A percentile compares a stretch with the other conserved stretches of the same genome.
Conservation (phyloP, 2,888 invertebrate genomes). For the Drosophila kambysellisi region DNA sequence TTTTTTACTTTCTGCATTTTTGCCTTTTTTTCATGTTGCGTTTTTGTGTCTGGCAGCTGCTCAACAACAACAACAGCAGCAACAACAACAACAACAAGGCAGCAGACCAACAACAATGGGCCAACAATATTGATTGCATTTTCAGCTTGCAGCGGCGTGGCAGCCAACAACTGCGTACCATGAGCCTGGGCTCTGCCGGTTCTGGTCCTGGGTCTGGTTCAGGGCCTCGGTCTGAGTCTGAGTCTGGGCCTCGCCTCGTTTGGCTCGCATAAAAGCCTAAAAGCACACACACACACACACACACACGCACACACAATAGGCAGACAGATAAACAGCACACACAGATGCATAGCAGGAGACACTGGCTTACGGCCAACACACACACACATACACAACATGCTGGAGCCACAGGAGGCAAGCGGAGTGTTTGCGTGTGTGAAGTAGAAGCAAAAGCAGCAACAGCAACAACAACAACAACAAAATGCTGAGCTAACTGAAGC, state of each 20-base stretch:
- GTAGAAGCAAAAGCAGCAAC: conserved; percentile 5
- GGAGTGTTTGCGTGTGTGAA: conserved; percentile 12
- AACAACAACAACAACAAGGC: conserved; percentile 31
- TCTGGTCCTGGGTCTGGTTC: conserved; percentile 29
- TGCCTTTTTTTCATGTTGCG: conserved; percentile 44
- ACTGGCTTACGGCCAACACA: conserved; percentile 46
- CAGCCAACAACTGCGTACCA: conserved; percentile 38
- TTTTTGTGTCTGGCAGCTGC: conserved; percentile 79
- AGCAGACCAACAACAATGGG: conserved; percentile 41
- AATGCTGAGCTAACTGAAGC: conserved; percentile 73
- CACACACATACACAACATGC: conserved; percentile 3
- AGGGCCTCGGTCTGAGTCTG: conserved; percentile 12
- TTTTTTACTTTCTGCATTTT: conserved; percentile 11
- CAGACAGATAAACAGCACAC: conserved; percentile 61
- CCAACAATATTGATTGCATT: conserved; percentile 82
- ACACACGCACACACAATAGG: conserved; percentile 15
- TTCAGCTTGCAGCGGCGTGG: conserved; percentile 64
- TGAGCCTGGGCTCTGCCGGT: conserved; percentile 31
- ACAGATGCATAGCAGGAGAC: conserved; percentile 32
- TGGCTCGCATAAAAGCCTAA: conserved; percentile 79
- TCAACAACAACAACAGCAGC: conserved; percentile 48
- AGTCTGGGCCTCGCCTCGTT: conserved; percentile 67
- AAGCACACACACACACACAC: conserved; percentile 62
- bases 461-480: conserved; percentile 28
- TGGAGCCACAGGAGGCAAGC: conserved; percentile 26